These are phyloP conservation scores for Cinara cedri DNA, from an alignment of 2,888 invertebrate genomes.

Conservation along the genomic window DNA sequence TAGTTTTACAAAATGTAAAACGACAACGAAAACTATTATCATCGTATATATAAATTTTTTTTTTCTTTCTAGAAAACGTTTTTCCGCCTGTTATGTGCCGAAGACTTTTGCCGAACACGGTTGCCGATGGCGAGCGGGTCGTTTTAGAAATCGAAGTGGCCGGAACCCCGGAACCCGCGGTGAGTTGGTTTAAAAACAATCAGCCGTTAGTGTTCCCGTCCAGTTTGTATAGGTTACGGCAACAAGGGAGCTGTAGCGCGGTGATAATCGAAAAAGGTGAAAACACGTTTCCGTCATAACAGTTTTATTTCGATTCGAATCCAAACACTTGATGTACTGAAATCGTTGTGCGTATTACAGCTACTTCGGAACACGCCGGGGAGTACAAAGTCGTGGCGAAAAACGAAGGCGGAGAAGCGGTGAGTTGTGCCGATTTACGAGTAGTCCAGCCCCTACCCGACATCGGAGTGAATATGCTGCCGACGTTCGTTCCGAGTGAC, in stretches of 20 bases:
- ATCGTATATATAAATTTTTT: too few species aligned
- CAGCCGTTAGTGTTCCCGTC: constrained; percentile 67
- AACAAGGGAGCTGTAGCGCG: constrained; percentile 73
- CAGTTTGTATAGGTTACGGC: constrained; percentile 66
- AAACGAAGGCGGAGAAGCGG: constrained; percentile 81
- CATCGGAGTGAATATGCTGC: constrained; percentile 10
- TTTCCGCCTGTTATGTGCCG: constrained; percentile 82
- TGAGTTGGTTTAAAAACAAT: constrained; percentile 78
- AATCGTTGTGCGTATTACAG: constrained; percentile 19
- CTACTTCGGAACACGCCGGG: constrained; percentile 69
- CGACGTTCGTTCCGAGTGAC: background rate
- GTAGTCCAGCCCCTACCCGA: constrained; percentile 67
- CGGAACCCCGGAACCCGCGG: constrained; percentile 76
- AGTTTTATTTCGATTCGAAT: too few species aligned
- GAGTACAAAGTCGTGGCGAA: constrained; percentile 77
- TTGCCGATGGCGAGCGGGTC: constrained; percentile 74
- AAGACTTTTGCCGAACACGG: constrained; percentile 76
- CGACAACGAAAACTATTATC: too few species aligned
- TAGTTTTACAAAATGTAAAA: too few species aligned
- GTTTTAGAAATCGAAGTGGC: constrained; percentile 79
- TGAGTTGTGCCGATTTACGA: constrained; percentile 79
- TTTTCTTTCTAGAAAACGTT: constrained; percentile 73
- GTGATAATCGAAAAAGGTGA: constrained; percentile 76
- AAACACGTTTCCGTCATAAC: too few species aligned
- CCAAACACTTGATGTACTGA: background rate